phyloP scores from a whole-genome alignment of 2,797 vertebrate genomes.

The Sebastes baramenuke region DNA sequence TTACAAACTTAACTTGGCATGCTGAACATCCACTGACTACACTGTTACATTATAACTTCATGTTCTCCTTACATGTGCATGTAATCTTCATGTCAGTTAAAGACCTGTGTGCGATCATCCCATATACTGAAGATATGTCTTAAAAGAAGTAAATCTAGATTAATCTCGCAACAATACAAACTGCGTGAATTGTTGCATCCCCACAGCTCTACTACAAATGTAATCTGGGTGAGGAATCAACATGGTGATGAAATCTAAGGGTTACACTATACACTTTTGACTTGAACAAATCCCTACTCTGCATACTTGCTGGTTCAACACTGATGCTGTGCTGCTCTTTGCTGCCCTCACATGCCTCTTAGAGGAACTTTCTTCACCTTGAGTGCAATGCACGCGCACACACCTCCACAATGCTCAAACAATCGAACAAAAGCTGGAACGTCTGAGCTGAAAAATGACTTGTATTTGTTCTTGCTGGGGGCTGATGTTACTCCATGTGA shows the following conservation, averaged over 20 bases:
- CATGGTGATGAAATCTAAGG: neutral
- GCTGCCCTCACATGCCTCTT: constrained; percentile 68
- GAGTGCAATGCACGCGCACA: constrained; percentile 31
- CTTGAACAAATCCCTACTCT: neutral
- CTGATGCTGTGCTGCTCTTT: constrained; percentile 54
- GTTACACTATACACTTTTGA: neutral
- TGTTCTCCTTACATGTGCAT: neutral
- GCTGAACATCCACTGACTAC: neutral
- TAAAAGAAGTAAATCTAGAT: neutral
- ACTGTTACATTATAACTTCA: neutral
- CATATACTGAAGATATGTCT: too few relatives aligned
- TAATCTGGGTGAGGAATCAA: neutral
- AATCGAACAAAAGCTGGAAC: neutral
- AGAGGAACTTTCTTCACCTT: constrained; percentile 53
- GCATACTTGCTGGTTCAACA: neutral
- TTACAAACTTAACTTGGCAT: neutral
- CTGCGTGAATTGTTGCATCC: neutral
- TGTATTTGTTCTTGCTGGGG: neutral
- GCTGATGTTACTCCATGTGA: neutral
- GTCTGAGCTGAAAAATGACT: neutral
- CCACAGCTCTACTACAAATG: neutral
- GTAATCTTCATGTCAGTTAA: neutral
- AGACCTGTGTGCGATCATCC: neutral
- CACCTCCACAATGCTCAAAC: neutral
- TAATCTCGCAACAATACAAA: neutral